Evolutionary conservation across 2,113 vertebrate genomes (phyloP), one percentile per base, ranked within the genome.

Genomic region (Lamprologus lemairii): DNA sequence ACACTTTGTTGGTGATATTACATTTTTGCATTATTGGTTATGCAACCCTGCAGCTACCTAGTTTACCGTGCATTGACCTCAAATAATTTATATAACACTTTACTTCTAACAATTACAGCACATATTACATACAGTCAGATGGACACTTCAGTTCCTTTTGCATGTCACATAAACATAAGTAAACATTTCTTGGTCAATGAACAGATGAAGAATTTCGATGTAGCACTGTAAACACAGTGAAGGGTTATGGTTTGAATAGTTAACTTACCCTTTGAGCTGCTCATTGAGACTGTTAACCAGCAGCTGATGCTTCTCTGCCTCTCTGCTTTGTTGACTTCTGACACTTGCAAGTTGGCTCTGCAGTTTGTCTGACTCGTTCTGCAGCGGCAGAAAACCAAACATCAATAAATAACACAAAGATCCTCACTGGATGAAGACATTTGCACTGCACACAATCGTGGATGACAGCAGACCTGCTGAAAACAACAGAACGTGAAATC

Each of bases 291-390:
- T 95, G 71, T 94, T 95, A 28, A 98, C 93, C 42, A 97, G 90
- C 42, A 97, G 90, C 26, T 97, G 97, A 73, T 98, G 96, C 58
- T 97, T 98, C 90, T 98, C 98, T 1, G 87, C 87, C 7, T 98
- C 98, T 88, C 96, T 92, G 73, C 33, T 93, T 87, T 98, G 97
- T 5, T 98, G 98, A 87, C 6, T 96, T 23, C 97, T 95, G 11
- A 97, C 21, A 1, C 93, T 96, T 42, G 93, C 80, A 2, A 98
- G 93, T 2, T 98, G 98, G 65, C 93, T 88, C 86, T 97, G 98
- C 3, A 98, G 96, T 49, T 96, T 97, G 78, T 98, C 97, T 0
- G 96, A 96, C 88, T 98, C 98, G 12, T 94, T 97, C 98, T 98
- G 95, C 17, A 92, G 87, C 1, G 88, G 19, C 26, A 86, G 51